Base-by-base conservation (phyloP, 2,797 vertebrate genomes). In the Pipistrellus pygmaeus region DNA sequence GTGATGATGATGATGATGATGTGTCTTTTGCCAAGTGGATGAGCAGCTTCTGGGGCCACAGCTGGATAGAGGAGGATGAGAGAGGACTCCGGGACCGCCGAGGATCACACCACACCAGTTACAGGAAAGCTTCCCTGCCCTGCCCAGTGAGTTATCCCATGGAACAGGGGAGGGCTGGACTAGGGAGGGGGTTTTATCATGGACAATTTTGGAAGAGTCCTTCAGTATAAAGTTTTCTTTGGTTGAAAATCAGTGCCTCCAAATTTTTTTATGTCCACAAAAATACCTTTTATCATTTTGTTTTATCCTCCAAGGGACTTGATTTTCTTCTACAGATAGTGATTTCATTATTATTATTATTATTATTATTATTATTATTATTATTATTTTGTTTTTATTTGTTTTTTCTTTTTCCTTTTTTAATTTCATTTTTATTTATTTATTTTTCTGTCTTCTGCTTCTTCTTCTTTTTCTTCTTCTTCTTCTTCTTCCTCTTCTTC, bases 41-140 rank as follows among this genome's bases (percentile, higher is more conserved):
- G 99, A 99, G 99, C 97, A 99, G 99, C 94, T 99, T 99, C 98
- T 99, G 99, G 99, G 99, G 99, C 78, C 99, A 99, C 81, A 99
- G 98, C 55, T 97, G 97, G 92, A 97, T 97, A 0, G 96, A 98
- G 2, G 98, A 98, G 62, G 92, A 96, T 17, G 95, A 98, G 90
- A 98, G 98, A 93, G 98, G 99, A 17, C 97, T 98, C 35, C 99
- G 98, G 97, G 98, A 98, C 95, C 98, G 89, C 76, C 98, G 92
- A 51, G 97, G 98, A 53, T 64, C 96, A 6, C 98, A 68, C 69
- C 48, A 81, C 1, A 96, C 97, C 2, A 90, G n/a, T 8, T 98
- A 99, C 93, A 98, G 99, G 83, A 98, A 99, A 95, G 98, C 99
- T 69, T 99, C 99, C 2, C 98, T 99, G 38, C 99, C 99, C 0